phyloP scores from a whole-genome alignment of 2,888 invertebrate species.

The Cosmia pyralina region DNA sequence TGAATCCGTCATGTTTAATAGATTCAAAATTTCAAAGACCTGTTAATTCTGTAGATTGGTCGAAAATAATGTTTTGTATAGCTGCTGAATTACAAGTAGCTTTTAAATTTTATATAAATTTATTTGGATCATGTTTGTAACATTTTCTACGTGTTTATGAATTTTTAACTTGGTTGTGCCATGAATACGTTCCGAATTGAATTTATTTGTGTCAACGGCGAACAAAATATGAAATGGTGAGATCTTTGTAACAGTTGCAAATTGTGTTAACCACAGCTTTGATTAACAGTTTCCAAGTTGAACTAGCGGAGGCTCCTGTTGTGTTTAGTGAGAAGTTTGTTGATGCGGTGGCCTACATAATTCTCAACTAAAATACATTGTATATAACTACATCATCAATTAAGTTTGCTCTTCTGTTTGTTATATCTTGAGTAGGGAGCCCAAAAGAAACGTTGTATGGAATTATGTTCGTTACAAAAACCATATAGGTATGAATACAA shows the following conservation, averaged over 20 bases:
- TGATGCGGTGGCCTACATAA: constrained; percentile 55
- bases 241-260: constrained; percentile 46
- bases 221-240: constrained; percentile 37
- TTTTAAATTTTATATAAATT: constrained; percentile 43
- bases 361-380: constrained; percentile 46
- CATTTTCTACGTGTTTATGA: constrained; percentile 31
- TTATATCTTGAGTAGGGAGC: constrained; percentile 1
- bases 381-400: constrained; percentile 26
- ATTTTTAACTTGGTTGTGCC: constrained; percentile 18
- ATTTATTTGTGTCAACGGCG: constrained; percentile 25
- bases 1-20: constrained; percentile 57
- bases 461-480: background rate
- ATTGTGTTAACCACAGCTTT: constrained; percentile 54
- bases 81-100: constrained; percentile 33
- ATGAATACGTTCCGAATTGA: constrained; percentile 27
- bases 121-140: constrained; percentile 44
- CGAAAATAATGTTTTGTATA: constrained; percentile 38
- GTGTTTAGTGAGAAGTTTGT: constrained; percentile 56
- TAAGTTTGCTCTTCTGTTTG: constrained; percentile 41
- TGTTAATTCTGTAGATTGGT: constrained; percentile 50
- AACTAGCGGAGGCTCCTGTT: constrained; percentile 47
- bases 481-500: background rate
- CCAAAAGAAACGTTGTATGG: background rate
- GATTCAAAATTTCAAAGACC: constrained; percentile 47
- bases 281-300: constrained; percentile 57